Conservation (phyloP, 2,797 vertebrate species). For the Hylomyscus alleni region DNA sequence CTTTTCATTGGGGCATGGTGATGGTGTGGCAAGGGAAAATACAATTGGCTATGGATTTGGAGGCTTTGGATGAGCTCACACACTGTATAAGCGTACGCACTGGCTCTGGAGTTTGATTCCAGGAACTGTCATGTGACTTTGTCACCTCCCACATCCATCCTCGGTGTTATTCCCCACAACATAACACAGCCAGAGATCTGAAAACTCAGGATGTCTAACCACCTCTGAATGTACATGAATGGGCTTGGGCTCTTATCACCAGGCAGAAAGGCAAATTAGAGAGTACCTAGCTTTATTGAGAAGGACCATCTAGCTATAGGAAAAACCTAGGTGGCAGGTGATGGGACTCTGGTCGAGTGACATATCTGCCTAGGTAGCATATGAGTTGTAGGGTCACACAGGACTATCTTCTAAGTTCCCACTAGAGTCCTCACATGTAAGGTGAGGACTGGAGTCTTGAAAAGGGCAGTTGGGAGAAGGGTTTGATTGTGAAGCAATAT, state of each 20-base stretch:
- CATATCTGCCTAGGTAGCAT: not conserved
- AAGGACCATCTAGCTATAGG: not conserved
- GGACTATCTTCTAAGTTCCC: not conserved
- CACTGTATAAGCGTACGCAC: not conserved
- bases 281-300: not conserved
- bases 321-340: not conserved
- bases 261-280: not conserved
- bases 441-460: not conserved
- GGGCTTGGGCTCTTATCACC: not conserved
- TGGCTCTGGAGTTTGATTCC: not conserved
- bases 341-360: not conserved
- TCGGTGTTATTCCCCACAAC: not conserved
- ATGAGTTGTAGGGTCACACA: not conserved
- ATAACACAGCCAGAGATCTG: not conserved
- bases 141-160: not conserved
- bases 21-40: not conserved
- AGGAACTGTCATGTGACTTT: not conserved
- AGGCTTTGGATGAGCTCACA: not conserved
- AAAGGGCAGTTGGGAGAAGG: not conserved
- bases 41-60: not conserved
- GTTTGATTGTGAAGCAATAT: not conserved
- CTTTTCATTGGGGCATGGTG: not conserved
- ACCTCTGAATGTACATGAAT: not conserved
- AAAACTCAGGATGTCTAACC: not conserved
- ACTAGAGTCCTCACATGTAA: not conserved